Base-by-base conservation (phyloP, 2,888 invertebrate species). In the Pimpla rufipes region DNA sequence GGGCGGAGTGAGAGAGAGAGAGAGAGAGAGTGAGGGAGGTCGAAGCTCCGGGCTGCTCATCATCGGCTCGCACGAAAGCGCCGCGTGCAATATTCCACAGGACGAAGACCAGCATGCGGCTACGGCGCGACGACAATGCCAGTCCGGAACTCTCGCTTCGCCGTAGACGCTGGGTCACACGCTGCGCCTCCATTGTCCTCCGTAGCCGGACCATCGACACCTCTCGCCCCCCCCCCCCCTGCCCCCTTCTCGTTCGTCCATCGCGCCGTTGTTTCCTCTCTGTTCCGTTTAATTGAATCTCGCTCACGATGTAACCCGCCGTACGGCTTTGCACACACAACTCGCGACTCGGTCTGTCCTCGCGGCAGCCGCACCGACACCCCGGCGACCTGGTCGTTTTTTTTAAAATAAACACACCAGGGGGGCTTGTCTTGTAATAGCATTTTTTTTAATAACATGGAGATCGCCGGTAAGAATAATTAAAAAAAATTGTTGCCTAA, bases 281-380 rank as follows among this genome's bases (percentile, higher is more conserved):
- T 50, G 64, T 81, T 79, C 68, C 52, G 66, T 77, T 83, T 84
- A 81, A 83, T 86, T 83, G 68, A 70, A 83, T 85, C 81, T 81
- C 45, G 73, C 68, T 83, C 75, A 76, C 79, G 83, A 83, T 86
- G 85, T 81, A 85, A 79, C 79, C 79, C 81, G 80, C n/a, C 77
- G 81, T 83, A 79, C 47, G 66, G 78, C 70, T 74, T 66, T 45
- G 42, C 18, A 2, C 50, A 40, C 62, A 57, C 50, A 57, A 42
- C 42, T 35, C 45, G 7, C 68, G 21, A 23, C 45, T 52, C 59
- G 62, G 52, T 16, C 47, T 55, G 66, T 59, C 66, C 52, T 71
- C 50, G 29, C 21, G 11, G 7, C 40, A 13, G 50, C 21, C 67
- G 67, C 50, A 75, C 71, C 42, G 18, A 18, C 59, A 21, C n/a